Evolutionary conservation across 2,888 invertebrate genomes (phyloP).

Genomic region (Lasioglossum calceatum): DNA sequence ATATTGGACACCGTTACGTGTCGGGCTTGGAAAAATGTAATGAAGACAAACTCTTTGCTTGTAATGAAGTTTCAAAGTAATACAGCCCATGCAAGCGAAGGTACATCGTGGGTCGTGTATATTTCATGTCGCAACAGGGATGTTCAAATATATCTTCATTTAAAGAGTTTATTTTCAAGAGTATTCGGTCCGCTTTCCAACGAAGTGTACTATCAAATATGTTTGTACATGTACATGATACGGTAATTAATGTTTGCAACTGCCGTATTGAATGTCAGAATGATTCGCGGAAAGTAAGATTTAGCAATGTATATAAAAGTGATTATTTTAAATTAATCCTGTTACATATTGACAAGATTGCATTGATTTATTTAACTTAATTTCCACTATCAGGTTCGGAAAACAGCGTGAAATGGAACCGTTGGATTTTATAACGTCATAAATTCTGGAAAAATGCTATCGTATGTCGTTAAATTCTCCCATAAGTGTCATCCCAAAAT

Average conservation of each 20-base stretch:
- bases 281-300: neutral
- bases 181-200: neutral
- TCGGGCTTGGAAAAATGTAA: neutral
- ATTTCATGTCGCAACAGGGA: neutral
- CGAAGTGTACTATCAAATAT: neutral
- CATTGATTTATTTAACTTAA: neutral
- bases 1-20: neutral
- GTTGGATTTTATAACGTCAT: neutral
- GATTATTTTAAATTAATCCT: neutral
- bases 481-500: neutral
- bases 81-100: neutral
- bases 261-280: neutral
- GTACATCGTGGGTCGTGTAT: neutral
- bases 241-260: neutral
- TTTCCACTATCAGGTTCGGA: neutral
- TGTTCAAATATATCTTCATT: constrained; percentile 5
- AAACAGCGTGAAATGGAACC: neutral
- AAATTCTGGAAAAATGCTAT: neutral
- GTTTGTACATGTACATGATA: neutral
- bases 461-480: neutral
- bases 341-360: neutral
- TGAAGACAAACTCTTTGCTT: neutral
- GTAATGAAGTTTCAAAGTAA: constrained; percentile 1
- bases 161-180: neutral
- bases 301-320: neutral